Base-by-base conservation (phyloP, 2,888 invertebrate genomes). In the Odontocolon sp. region DNA sequence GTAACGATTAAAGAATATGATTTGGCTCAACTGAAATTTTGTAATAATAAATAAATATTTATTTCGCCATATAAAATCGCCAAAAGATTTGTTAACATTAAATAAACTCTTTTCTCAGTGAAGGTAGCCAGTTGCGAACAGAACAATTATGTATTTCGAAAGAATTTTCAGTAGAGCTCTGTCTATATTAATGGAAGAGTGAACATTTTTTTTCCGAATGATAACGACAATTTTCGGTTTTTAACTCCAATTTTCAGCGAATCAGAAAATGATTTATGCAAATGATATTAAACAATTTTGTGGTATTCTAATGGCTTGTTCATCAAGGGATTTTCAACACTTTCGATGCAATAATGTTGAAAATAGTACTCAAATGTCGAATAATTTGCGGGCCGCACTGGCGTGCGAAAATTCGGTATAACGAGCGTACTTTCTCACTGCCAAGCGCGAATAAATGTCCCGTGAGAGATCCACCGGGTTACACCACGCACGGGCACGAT, bases 381-480 rank as follows among this genome's bases (percentile, higher is more conserved):
- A 63, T 72, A 36, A 72, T 74, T 56, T 47, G 8, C 9, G n/a
- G 33, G 26, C 61, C 23, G 28, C 40, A 50, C 36, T 9, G 52
- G 36, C n/a, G 18, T 5, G 66, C 33, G 67, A 67, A 63, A 71
- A 71, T 76, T 67, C 23, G 64, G 14, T 33, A 57, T 68, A 56
- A 72, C 50, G 72, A 50, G 45, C 50, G 59, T 50, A 54, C 52
- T 64, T 68, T 76, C 67, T 50, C 52, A 63, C 54, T 42, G 50
- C 21, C n/a, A 16, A 28, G 61, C 63, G 54, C 42, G 69, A 61
- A 80, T 56, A 69, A 75, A 71, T 61, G 69, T 70, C 42, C 74
- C 52, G 54, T 26, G 61, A 64, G 72, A 75, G 52, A 33, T 57
- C 66, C 63, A 72, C 47, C 63, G 63, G 66, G 63, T 68, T 68